These are phyloP conservation scores for Epirrhoe tristata DNA, from an alignment of 2,888 invertebrate species.

Conservation along the genomic window DNA sequence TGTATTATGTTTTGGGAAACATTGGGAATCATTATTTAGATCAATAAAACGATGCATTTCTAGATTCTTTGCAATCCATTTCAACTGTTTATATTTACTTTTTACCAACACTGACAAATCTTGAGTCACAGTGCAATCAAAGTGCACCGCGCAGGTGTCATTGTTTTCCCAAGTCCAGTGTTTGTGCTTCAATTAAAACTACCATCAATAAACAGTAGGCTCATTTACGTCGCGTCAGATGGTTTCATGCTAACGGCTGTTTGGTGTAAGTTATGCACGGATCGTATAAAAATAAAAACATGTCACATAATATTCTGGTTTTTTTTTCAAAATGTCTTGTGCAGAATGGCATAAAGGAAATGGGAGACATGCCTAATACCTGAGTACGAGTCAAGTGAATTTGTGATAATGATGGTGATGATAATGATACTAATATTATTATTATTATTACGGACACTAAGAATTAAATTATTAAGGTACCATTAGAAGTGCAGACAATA, in stretches of 20 bases:
- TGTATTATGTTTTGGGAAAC: no score
- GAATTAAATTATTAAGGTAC: no score
- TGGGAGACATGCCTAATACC: no score
- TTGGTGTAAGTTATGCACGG: conserved; percentile 42
- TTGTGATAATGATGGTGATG: no score
- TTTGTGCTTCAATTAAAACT: conserved; percentile 71
- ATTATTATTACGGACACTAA: no score
- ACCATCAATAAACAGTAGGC: conserved; percentile 69
- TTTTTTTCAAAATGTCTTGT: no score
- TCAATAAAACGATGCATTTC: neutral
- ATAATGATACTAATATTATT: no score
- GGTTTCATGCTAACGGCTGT: conserved; percentile 61
- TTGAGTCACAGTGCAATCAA: conserved; percentile 16
- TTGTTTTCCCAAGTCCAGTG: conserved; percentile 62
- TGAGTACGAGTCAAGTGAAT: no score
- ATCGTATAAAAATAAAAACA: neutral
- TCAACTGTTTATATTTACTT: neutral
- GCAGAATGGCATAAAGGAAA: no score
- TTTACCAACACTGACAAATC: neutral
- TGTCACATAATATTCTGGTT: no score
- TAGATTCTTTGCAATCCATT: neutral
- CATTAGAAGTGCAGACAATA: no score
- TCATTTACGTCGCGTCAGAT: conserved; percentile 70
- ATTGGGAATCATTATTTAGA: no score
- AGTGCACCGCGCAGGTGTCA: conserved; percentile 58